Percentiles rank a stretch among this genome's conserved stretches.
phyloP scores from a whole-genome alignment of 2,888 invertebrate species.

The Molorchus minor region DNA sequence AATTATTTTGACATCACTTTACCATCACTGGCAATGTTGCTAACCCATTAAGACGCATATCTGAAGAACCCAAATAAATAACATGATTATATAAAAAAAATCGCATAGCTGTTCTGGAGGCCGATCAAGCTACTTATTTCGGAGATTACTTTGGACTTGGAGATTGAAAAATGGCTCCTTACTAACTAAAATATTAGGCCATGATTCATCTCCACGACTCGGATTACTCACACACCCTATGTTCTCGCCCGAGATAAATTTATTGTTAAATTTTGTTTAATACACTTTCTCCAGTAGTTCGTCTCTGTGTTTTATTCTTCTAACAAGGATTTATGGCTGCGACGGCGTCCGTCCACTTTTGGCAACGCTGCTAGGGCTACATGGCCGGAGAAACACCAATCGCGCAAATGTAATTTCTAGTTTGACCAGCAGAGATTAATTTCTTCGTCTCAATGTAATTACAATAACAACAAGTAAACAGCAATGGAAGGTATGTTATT shows the following conservation, averaged over 20 bases:
- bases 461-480: too few relatives aligned
- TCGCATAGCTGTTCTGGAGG: too few relatives aligned
- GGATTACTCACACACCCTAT: neutral
- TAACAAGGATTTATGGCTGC: neutral
- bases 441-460: too few relatives aligned
- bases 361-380: neutral
- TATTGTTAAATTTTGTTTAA: conserved; percentile 2
- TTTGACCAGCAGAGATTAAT: too few relatives aligned
- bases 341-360: neutral
- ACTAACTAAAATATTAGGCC: neutral
- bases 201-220: neutral
- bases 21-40: too few relatives aligned
- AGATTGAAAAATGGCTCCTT: neutral
- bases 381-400: neutral
- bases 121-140: too few relatives aligned
- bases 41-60: too few relatives aligned
- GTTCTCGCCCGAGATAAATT: conserved; percentile 1
- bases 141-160: too few relatives aligned
- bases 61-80: too few relatives aligned
- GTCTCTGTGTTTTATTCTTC: neutral
- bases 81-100: too few relatives aligned
- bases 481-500: too few relatives aligned
- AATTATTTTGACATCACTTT: too few relatives aligned
- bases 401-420: neutral
- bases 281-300: conserved; percentile 1